Evolutionary conservation across 2,797 vertebrate genomes (phyloP).

Genomic region (Sorex maritimensis): DNA sequence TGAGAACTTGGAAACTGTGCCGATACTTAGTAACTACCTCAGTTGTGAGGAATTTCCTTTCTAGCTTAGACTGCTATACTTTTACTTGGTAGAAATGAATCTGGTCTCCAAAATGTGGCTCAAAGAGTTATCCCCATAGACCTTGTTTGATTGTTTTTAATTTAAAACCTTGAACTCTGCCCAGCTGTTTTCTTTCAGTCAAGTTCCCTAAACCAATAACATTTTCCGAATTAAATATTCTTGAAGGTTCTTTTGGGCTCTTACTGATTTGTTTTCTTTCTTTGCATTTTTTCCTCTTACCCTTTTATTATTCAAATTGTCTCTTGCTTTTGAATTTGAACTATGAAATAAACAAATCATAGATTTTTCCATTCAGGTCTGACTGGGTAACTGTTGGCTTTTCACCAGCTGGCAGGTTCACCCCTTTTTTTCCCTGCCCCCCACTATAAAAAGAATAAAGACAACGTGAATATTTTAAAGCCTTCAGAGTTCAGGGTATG

Average conservation of each 20-base stretch:
- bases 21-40: constrained; percentile 92
- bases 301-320: constrained; percentile 88
- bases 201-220: constrained; percentile 88
- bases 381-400: constrained; percentile 90
- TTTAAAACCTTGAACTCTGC: constrained; percentile 90
- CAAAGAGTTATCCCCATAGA: constrained; percentile 91
- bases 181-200: constrained; percentile 91
- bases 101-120: constrained; percentile 89
- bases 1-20: constrained; percentile 90
- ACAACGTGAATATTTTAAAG: constrained; percentile 78
- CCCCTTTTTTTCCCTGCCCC: constrained; percentile 33
- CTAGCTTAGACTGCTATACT: constrained; percentile 90
- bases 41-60: constrained; percentile 93
- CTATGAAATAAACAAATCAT: constrained; percentile 89
- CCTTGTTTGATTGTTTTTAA: constrained; percentile 91
- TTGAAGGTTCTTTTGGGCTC: constrained; percentile 89
- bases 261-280: constrained; percentile 90
- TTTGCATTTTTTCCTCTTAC: constrained; percentile 84
- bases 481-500: constrained; percentile 81
- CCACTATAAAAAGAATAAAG: constrained; percentile 76
- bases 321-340: constrained; percentile 89
- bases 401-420: constrained; percentile 88
- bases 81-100: constrained; percentile 91
- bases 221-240: constrained; percentile 91
- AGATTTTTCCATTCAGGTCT: constrained; percentile 87